Evolutionary conservation across 2,113 vertebrate species (phyloP), one percentile per base, ranked within the genome.

Genomic region (Grus americana): DNA sequence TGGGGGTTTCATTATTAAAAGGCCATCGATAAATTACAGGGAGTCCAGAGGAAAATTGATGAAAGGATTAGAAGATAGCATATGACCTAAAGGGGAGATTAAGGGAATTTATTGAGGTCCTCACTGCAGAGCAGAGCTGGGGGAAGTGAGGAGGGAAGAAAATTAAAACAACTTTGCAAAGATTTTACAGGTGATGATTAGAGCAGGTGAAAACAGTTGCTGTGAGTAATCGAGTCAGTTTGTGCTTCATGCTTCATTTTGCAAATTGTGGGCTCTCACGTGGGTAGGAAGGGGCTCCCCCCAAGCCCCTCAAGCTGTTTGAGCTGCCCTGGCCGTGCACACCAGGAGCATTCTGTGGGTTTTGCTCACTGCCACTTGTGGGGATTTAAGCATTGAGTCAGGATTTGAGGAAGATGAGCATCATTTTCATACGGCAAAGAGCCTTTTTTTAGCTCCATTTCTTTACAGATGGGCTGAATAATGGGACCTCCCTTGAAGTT

Each of bases 21-120:
- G 80, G n/a, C 75, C 78, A 81, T 70, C 1, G 15, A 94, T 76
- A 92, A 91, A 95, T 92, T 96, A 86, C 81, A 73, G 49, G 44
- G 84, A 88, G 71, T 92, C 66, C 55, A 11, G 50, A 79, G 50
- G 40, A 90, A 88, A 95, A 96, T 34, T 93, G 95, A 96, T 96
- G 74, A 80, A 94, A 88, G 82, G 90, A 92, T 95, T 94, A 93
- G 85, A 91, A 91, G 75, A 78, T 67, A 71, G 20, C 3, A 0
- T 71, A 80, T 86, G 75, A 90, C 96, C 90, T 78, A 68, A 93
- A 94, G 90, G 90, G 20, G 57, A 86, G 88, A 94, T 96, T 84
- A 96, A 70, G 67, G 82, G 67, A 95, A 80, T 78, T 80, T 72
- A 86, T 83, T 30, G 44, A 95, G 79, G 44, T 86, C 50, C 21